Percentiles rank a stretch among this genome's conserved stretches.
These are phyloP conservation scores for Syngnathus scovelli DNA, from an alignment of 2,113 vertebrate genomes.

Conservation along the genomic window DNA sequence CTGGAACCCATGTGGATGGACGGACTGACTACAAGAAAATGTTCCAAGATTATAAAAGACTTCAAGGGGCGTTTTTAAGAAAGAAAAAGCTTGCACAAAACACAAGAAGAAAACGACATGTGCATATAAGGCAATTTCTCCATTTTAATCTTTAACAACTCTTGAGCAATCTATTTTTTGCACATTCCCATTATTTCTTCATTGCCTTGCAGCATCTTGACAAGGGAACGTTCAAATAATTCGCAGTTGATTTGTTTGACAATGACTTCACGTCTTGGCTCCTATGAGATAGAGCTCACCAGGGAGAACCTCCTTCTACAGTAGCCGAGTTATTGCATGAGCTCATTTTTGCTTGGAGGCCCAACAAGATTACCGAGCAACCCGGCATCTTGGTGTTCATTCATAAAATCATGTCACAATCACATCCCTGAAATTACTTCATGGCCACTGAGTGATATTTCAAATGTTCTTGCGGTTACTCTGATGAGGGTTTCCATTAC, in stretches of 20 bases:
- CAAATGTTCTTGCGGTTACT: conserved; percentile 13
- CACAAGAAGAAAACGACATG: no score
- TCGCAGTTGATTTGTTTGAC: conserved; percentile 19
- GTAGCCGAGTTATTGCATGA: conserved; percentile 63
- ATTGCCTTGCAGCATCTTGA: conserved; percentile 28
- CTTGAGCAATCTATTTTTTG: conserved; percentile 17
- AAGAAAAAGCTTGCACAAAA: neutral
- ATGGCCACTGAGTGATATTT: conserved; percentile 17
- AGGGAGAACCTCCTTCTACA: conserved; percentile 43
- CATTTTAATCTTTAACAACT: conserved; percentile 5
- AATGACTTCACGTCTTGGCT: conserved; percentile 59
- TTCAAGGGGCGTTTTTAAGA: conserved; percentile 10
- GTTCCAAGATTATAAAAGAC: conserved; percentile 49
- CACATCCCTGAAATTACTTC: conserved; percentile 21
- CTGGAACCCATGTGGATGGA: conserved; percentile 6
- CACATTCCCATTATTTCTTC: neutral
- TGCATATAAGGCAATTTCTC: neutral
- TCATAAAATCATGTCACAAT: conserved; percentile 52
- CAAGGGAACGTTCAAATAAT: conserved; percentile 21
- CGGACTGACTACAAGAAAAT: conserved; percentile 26
- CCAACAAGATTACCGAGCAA: conserved; percentile 27
- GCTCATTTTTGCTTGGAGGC: conserved; percentile 43
- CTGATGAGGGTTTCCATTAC: conserved; percentile 15
- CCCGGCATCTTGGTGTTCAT: conserved; percentile 43
- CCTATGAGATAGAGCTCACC: conserved; percentile 11